A percentile compares a stretch with the other conserved stretches of the same genome.
These are phyloP conservation scores for Glaucopsyche alexis DNA, from an alignment of 2,888 invertebrate genomes.

Conservation along the genomic window DNA sequence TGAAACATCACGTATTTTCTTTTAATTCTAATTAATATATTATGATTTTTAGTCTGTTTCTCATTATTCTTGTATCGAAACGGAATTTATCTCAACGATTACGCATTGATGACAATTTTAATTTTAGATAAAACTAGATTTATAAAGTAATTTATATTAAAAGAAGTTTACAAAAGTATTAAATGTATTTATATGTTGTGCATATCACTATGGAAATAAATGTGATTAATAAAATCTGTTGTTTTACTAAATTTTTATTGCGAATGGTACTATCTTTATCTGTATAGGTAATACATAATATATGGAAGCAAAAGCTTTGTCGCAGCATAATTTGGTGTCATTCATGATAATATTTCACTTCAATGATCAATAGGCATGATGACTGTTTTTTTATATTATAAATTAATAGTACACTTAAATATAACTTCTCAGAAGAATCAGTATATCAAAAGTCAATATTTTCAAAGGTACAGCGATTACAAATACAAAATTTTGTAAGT, in stretches of 20 bases:
- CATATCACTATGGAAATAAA: slow-evolving; percentile 41
- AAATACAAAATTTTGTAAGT: no score
- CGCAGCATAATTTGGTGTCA: no score
- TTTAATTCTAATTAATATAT: not conserved
- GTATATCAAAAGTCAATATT: no score
- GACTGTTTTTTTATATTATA: no score
- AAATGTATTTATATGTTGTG: slow-evolving; percentile 52
- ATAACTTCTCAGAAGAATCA: no score
- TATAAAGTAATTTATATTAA: slow-evolving; percentile 32
- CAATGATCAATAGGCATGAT: no score
- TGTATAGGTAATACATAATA: no score
- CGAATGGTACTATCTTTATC: no score
- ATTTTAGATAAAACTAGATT: slow-evolving; percentile 44
- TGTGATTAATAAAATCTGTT: slow-evolving; percentile 28
- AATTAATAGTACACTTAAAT: no score
- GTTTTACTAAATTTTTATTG: not conserved
- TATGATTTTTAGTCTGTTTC: not conserved
- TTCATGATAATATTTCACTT: no score
- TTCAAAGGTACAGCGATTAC: no score
- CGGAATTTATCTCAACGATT: not conserved
- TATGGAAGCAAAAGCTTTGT: no score
- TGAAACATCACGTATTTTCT: not conserved
- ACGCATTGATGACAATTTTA: not conserved
- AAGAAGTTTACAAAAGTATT: slow-evolving; percentile 46
- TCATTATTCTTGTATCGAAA: not conserved